Base-by-base conservation (phyloP, 2,797 vertebrate species). In the Poliocrania exsul region DNA sequence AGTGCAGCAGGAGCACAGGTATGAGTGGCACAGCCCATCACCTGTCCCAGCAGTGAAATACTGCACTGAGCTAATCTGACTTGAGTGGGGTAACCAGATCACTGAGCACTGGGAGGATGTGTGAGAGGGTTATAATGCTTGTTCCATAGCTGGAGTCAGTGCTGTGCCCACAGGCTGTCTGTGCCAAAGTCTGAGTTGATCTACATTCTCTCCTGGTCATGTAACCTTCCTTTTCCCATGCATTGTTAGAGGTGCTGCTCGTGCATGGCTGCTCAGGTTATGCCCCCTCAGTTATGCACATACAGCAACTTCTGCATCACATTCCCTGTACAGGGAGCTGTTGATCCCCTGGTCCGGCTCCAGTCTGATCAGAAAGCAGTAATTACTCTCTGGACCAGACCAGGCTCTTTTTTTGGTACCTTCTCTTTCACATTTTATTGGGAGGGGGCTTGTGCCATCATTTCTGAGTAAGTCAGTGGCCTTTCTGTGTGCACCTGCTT, bases 401-500 rank as follows among this genome's bases (percentile, higher is more conserved):
- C 29, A 66, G 46, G 49, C 79, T 67, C 3, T 60, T 78, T 64
- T 64, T 60, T 49, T 85, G 17, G 26, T 80, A 42, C 37, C 12
- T 79, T 88, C 26, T 25, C 13, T 51, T 82, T 10, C 61, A 3
- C 2, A 2, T 50, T 72, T 90, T 69, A 11, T 35, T 54, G 35
- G 38, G 44, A 78, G 46, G 61, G 67, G 93, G 38, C 28, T 92
- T 71, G 91, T 86, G 40, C 50, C 38, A 13, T 75, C 3, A 17
- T 44, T 92, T 88, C 29, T 29, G 54, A 90, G 78, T 77, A 54
- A 54, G 16, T 71, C 82, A 26, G 1, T 37, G 61, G 42, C 46
- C 31, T 74, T 81, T 57, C 75, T 57, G 57, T 31, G 57, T 75
- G 62, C 85, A 88, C 46, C 71, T 94, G 71, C 60, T 42, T 81